Percentiles rank a stretch among this genome's conserved stretches.
Evolutionary conservation across 2,797 vertebrate genomes (phyloP).

Genomic region (Syndactyla subalaris): DNA sequence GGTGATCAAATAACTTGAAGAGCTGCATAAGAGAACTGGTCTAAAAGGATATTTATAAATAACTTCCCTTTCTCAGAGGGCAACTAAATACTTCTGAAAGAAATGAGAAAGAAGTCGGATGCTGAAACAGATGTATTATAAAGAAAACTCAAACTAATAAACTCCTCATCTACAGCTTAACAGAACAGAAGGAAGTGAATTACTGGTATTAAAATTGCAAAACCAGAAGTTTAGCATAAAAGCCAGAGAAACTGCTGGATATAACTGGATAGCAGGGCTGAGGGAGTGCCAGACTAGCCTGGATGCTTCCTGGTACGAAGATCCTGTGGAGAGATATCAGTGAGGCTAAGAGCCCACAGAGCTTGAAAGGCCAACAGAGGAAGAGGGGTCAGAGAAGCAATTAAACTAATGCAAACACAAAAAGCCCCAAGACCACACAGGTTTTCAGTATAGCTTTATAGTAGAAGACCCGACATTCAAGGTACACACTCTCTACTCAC

Average conservation of each 20-base stretch:
- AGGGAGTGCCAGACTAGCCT: background rate
- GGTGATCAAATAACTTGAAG: background rate
- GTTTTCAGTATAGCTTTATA: background rate
- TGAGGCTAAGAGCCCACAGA: conserved; percentile 19
- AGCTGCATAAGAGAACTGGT: background rate
- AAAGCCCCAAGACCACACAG: conserved; percentile 61
- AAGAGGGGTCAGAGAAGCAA: conserved; percentile 61
- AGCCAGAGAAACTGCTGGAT: background rate
- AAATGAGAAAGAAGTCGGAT: conserved; percentile 1
- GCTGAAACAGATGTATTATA: background rate
- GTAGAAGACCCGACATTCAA: background rate
- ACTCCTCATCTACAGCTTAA: conserved; percentile 12
- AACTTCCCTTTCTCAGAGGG: conserved; percentile 4
- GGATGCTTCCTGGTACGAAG: conserved; percentile 33
- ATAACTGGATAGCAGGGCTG: background rate
- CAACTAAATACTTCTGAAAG: conserved; percentile 7
- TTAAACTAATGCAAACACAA: conserved; percentile 65
- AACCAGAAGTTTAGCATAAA: background rate
- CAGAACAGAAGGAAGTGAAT: background rate
- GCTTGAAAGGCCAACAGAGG: conserved; percentile 52
- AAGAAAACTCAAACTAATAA: conserved; percentile 20
- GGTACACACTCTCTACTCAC: background rate
- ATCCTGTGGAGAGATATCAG: conserved; percentile 45
- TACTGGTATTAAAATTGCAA: conserved; percentile 14
- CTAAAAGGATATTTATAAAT: conserved; percentile 18